Percentiles rank a stretch among this genome's conserved stretches.
phyloP scores from a whole-genome alignment of 2,113 vertebrate species.

The Sylvia atricapilla region DNA sequence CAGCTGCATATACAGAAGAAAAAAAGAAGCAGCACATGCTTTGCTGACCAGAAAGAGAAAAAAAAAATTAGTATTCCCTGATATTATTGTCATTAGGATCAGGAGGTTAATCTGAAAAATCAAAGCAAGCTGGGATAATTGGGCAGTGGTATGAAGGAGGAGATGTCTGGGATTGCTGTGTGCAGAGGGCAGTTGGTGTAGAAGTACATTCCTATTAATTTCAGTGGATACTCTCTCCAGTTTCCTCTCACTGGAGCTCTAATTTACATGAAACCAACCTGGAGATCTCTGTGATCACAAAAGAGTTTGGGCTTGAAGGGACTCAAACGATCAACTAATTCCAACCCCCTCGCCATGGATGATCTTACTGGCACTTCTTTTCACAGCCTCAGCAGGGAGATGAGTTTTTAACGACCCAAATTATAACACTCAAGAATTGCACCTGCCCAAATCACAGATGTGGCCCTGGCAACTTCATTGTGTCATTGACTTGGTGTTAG shows the following conservation, averaged over 20 bases:
- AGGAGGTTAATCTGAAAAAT: not conserved
- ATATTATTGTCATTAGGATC: not conserved
- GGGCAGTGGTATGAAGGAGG: not conserved
- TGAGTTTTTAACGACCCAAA: not conserved
- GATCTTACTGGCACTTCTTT: not conserved
- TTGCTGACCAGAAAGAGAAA: not conserved
- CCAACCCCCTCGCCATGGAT: not conserved
- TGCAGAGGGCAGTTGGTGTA: not conserved
- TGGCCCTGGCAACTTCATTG: not conserved
- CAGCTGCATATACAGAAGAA: not conserved
- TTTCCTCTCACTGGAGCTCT: not conserved
- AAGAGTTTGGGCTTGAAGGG: not conserved
- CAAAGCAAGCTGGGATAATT: not conserved
- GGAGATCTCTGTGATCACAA: not conserved
- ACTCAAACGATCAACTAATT: not conserved
- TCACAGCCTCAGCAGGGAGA: not conserved
- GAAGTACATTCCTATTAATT: not conserved
- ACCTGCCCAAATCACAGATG: not conserved
- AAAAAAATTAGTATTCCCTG: not conserved
- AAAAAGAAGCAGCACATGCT: not conserved
- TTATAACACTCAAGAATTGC: not conserved
- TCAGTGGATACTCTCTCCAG: not conserved
- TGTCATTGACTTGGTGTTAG: not conserved
- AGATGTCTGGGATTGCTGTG: not conserved
- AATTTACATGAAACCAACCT: not conserved